Evolutionary conservation across 2,113 vertebrate genomes (phyloP).

Genomic region (Muscicapa adusta): DNA sequence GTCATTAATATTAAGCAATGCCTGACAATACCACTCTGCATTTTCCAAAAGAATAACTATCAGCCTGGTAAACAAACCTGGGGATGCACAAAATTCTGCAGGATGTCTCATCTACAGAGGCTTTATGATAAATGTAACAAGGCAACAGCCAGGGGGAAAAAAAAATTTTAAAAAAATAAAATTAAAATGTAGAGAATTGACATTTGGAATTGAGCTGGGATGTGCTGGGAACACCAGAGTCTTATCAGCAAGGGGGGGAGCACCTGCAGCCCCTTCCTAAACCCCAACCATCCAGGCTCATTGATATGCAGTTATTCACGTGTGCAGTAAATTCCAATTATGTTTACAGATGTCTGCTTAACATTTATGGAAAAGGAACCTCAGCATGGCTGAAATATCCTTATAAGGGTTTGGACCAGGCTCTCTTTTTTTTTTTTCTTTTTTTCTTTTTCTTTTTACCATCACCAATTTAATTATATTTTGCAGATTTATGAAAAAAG

Average conservation of each 20-base stretch:
- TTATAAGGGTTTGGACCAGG: slow-evolving; percentile 30
- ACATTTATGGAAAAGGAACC: slow-evolving; percentile 73
- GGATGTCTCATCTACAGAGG: not conserved
- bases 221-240: not conserved
- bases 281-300: slow-evolving; percentile 58
- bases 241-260: not conserved
- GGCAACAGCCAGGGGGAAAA: not conserved
- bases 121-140: slow-evolving; percentile 16
- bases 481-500: not conserved
- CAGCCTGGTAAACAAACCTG: slow-evolving; percentile 8
- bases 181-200: slow-evolving; percentile 37
- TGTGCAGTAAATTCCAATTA: slow-evolving; percentile 91
- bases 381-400: slow-evolving; percentile 48
- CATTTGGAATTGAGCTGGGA: slow-evolving; percentile 50
- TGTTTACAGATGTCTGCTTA: slow-evolving; percentile 87
- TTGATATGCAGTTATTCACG: slow-evolving; percentile 88
- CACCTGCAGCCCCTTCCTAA: not conserved
- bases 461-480: slow-evolving; percentile 47
- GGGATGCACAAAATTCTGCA: not conserved
- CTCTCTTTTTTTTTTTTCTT: not conserved
- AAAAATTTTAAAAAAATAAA: not conserved
- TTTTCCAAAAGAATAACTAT: slow-evolving; percentile 1
- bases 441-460: not conserved
- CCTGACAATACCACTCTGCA: not conserved
- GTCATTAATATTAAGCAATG: not conserved